A percentile compares a stretch with the other conserved stretches of the same genome.
Evolutionary conservation across 2,888 invertebrate species (phyloP).

Genomic region (Rhingia rostrata): DNA sequence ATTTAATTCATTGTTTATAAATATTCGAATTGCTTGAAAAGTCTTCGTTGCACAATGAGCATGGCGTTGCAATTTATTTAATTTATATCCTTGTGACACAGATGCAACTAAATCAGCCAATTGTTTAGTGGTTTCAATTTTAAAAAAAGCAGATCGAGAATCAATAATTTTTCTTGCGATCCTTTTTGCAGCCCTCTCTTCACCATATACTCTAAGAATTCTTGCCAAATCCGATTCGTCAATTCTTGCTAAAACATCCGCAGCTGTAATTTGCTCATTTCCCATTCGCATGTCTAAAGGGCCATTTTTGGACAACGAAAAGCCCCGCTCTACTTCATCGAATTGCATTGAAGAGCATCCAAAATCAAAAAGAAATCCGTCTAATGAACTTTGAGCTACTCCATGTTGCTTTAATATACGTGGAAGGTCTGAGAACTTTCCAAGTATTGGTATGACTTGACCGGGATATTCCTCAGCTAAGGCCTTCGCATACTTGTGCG

Average conservation of each 20-base stretch:
- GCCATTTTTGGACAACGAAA: constrained; percentile 92
- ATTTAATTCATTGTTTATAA: constrained; percentile 97
- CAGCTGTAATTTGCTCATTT: constrained; percentile 90
- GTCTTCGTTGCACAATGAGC: constrained; percentile 95
- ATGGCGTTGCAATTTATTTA: constrained; percentile 89
- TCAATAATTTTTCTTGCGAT: constrained; percentile 95
- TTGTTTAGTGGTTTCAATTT: constrained; percentile 91
- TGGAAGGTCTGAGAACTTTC: constrained; percentile 94
- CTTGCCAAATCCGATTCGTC: constrained; percentile 90
- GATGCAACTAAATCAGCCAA: constrained; percentile 89
- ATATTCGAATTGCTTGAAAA: constrained; percentile 96
- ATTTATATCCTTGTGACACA: constrained; percentile 84
- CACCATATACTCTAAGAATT: constrained; percentile 95
- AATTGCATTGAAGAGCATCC: constrained; percentile 98
- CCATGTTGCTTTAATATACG: constrained; percentile 85
- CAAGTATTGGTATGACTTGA: constrained; percentile 90
- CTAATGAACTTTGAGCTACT: constrained; percentile 87
- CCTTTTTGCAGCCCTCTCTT: constrained; percentile 93
- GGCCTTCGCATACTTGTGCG: constrained; percentile 87
- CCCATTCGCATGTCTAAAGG: constrained; percentile 97
- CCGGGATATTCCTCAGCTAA: constrained; percentile 88
- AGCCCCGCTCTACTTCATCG: constrained; percentile 91
- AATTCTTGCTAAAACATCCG: constrained; percentile 92
- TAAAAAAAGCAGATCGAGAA: constrained; percentile 89
- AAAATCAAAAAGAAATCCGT: constrained; percentile 95